These are phyloP conservation scores for Pardalotus punctatus DNA, from an alignment of 2,113 vertebrate species.

Conservation along the genomic window DNA sequence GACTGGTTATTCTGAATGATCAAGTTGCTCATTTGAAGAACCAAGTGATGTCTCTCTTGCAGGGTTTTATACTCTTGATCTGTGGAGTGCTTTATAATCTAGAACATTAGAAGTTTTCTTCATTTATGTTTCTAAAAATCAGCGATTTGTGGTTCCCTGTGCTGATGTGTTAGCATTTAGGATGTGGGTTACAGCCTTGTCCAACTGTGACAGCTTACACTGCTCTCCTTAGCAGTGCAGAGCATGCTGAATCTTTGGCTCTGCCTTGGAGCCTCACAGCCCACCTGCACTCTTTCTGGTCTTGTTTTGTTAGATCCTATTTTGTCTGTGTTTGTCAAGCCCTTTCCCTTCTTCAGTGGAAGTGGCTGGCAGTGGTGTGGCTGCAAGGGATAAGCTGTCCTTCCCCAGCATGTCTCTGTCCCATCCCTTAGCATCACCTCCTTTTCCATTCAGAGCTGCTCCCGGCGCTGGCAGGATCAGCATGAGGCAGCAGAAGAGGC, in stretches of 20 bases:
- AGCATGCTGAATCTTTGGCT: not conserved
- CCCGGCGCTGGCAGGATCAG: fast-evolving
- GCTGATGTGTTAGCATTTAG: not conserved
- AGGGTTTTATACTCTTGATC: not conserved
- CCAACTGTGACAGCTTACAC: not conserved
- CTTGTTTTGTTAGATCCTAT: not conserved
- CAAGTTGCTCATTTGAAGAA: not conserved
- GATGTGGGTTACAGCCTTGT: not conserved
- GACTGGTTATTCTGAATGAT: not conserved
- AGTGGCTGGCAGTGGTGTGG: not conserved
- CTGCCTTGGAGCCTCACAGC: not conserved
- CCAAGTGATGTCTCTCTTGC: not conserved
- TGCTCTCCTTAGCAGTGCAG: not conserved
- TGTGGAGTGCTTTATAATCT: not conserved
- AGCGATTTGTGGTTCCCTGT: not conserved
- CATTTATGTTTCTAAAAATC: not conserved
- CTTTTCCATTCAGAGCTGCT: not conserved
- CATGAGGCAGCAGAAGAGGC: fast-evolving
- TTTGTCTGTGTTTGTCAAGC: not conserved
- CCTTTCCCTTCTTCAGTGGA: not conserved
- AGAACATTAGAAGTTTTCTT: not conserved
- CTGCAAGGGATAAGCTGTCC: not conserved
- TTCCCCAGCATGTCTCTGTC: fast-evolving
- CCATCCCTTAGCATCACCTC: not conserved
- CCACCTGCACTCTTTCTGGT: not conserved